A percentile compares a stretch with the other conserved stretches of the same genome.
These are phyloP conservation scores for Phrixothrix hirtus DNA, from an alignment of 2,888 invertebrate species.

Conservation along the genomic window DNA sequence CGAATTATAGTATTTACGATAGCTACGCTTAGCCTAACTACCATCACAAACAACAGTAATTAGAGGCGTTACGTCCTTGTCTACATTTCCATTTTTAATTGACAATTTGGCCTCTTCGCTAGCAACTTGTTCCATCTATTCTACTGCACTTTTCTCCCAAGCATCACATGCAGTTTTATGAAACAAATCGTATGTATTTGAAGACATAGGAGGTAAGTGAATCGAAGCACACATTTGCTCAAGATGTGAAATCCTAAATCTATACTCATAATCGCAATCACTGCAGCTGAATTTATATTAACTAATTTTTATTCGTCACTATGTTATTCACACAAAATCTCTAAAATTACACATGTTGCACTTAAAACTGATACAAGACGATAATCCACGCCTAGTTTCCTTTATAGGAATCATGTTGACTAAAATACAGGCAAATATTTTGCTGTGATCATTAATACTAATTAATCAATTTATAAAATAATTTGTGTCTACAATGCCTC, in stretches of 20 bases:
- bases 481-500: too few species aligned
- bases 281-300: not conserved
- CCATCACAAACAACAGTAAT: too few species aligned
- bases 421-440: too few species aligned
- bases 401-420: too few species aligned
- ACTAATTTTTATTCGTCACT: too few species aligned
- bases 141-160: not conserved
- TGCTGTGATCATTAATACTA: too few species aligned
- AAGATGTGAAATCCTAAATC: not conserved
- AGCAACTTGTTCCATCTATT: not conserved
- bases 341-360: too few species aligned
- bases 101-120: not conserved
- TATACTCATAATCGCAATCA: not conserved
- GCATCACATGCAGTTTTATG: not conserved
- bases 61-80: conserved; percentile 5
- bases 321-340: too few species aligned
- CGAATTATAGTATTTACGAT: conserved; percentile 18
- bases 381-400: too few species aligned
- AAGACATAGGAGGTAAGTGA: not conserved
- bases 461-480: too few species aligned
- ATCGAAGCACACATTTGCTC: not conserved
- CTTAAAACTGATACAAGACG: too few species aligned
- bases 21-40: conserved; percentile 18
- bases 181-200: not conserved
- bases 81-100: not conserved